A percentile compares a stretch with the other conserved stretches of the same genome.
These are phyloP conservation scores for Alca torda DNA, from an alignment of 2,797 vertebrate species.

Conservation along the genomic window DNA sequence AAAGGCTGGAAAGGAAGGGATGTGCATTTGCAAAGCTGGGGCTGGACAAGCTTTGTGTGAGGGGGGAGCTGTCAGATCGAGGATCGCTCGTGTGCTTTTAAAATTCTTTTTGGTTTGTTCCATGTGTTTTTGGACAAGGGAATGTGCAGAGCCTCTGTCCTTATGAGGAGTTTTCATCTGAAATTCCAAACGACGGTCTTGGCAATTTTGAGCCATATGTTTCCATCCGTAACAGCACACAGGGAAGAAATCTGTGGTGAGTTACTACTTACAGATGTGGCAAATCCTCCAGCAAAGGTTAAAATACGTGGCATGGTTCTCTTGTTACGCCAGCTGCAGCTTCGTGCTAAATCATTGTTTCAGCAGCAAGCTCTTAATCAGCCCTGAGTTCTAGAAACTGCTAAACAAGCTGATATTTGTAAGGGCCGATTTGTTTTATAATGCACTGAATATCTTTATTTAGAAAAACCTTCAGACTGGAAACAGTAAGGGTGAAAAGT, in stretches of 20 bases:
- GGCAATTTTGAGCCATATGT: not conserved
- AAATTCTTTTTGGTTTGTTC: slow-evolving; percentile 16
- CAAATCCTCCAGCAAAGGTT: slow-evolving; percentile 52
- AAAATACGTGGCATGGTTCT: slow-evolving; percentile 46
- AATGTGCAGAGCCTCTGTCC: not conserved
- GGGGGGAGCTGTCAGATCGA: not conserved
- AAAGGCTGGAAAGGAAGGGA: slow-evolving; percentile 37
- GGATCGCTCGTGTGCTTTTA: not conserved
- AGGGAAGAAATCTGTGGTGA: slow-evolving; percentile 36
- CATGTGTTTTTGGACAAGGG: not conserved
- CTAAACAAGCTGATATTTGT: slow-evolving; percentile 43
- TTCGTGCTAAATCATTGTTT: slow-evolving; percentile 31
- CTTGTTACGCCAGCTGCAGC: slow-evolving; percentile 53
- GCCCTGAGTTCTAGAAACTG: slow-evolving; percentile 2
- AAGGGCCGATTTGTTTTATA: not conserved
- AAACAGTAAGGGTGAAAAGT: not conserved
- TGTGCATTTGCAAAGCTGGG: slow-evolving; percentile 31
- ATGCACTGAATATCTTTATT: not conserved
- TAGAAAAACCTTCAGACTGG: slow-evolving; percentile 8
- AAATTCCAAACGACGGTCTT: not conserved
- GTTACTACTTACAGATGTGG: slow-evolving; percentile 61
- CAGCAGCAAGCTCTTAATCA: slow-evolving; percentile 48
- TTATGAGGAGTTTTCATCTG: not conserved
- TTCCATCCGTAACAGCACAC: slow-evolving; percentile 10
- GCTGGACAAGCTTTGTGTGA: slow-evolving; percentile 31